Conservation (phyloP, 2,888 invertebrate species). For the Tineola bisselliella region DNA sequence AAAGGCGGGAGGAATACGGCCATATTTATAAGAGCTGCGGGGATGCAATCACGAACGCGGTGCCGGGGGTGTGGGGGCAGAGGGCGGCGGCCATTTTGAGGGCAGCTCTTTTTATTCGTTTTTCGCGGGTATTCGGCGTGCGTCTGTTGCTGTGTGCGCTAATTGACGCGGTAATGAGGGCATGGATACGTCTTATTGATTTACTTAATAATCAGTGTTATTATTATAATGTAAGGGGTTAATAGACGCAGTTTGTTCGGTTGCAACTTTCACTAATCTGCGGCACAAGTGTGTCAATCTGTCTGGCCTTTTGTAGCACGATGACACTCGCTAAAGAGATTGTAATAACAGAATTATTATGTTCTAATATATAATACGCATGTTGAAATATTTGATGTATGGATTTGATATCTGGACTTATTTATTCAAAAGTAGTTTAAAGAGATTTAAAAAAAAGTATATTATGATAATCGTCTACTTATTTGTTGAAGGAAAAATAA, state of each 20-base stretch:
- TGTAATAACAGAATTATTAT: too few species aligned
- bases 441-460: too few species aligned
- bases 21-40: constrained; percentile 70
- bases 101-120: constrained; percentile 74
- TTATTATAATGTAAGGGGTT: too few species aligned
- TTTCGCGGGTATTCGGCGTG: constrained; percentile 55
- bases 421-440: too few species aligned
- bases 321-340: too few species aligned
- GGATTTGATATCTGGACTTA: too few species aligned
- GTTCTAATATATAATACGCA: too few species aligned
- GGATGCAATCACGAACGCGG: constrained; percentile 69
- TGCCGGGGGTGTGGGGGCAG: constrained; percentile 43
- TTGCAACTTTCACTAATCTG: constrained; percentile 2
- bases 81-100: constrained; percentile 77
- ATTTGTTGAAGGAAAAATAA: too few species aligned
- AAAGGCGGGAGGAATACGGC: constrained; percentile 70
- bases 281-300: constrained; percentile 7
- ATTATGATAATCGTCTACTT: too few species aligned
- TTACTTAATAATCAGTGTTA: constrained; percentile 31
- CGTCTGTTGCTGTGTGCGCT: constrained; percentile 41
- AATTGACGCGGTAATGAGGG: constrained; percentile 69
- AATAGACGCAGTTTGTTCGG: neutral
- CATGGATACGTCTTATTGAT: constrained; percentile 60
- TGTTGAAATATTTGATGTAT: too few species aligned
- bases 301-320: neutral